Evolutionary conservation across 2,797 vertebrate species (phyloP), one percentile per base, ranked within the genome.

Genomic region (Sparus aurata): DNA sequence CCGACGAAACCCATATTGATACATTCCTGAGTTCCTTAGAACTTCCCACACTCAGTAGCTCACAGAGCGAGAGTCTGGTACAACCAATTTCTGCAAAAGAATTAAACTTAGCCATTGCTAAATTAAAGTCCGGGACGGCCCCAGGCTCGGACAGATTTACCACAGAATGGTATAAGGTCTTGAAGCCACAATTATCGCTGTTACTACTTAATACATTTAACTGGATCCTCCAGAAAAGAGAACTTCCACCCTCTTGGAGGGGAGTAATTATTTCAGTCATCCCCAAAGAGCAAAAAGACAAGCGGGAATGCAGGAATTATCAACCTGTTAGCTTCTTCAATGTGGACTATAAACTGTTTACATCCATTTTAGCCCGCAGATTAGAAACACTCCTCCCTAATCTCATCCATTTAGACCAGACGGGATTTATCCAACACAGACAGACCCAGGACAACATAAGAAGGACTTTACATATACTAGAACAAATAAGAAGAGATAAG

Each of bases 191-290:
- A 34, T 4, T 71, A 13, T 9, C 9, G 2, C 60, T 49, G 45
- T 8, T 63, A 11, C 4, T 63, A n/a, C 30, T 55, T 2, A n/a
- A n/a, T 1, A 73, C 61, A 10, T 64, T 73, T 47, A 73, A 55
- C 16, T 57, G 18, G 22, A 5, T 57, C 9, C 13, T 73, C 4
- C 23, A 64, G 18, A 22, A 20, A 8, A 50, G 60, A 22, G 23
- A 53, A 34, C 20, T 63, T 3, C 59, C 53, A 7, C 61, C 53
- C 10, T 74, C 61, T 23, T 74, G 53, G 62, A n/a, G 38, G 20
- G 62, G 74, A 13, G 72, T 72, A 18, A 17, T 52, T 12, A 67
- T 67, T 4, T 67, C 45, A 17, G 54, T 59, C 4, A 67, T 75
- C 13, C 64, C 55, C 12, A 75, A 75, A 18, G 67, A 69, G 18